Percentiles rank a stretch among this genome's conserved stretches.
phyloP scores from a whole-genome alignment of 2,888 invertebrate species.

The Thysanoteuthis rhombus region DNA sequence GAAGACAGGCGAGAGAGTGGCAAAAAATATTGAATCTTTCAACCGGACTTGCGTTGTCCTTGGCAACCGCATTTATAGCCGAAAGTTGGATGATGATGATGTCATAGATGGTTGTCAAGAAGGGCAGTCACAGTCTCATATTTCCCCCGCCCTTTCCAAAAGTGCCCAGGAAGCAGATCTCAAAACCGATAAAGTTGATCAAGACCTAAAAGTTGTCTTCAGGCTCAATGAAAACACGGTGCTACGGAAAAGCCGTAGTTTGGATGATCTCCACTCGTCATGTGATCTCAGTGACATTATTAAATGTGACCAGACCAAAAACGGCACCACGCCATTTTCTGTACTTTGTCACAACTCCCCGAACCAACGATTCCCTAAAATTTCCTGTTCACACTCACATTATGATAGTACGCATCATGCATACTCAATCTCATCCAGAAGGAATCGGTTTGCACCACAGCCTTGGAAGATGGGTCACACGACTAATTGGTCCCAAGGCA shows the following conservation, averaged over 20 bases:
- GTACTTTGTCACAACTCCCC: neutral
- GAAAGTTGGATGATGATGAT: neutral
- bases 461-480: neutral
- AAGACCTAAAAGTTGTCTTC: neutral
- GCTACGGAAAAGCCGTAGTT: neutral
- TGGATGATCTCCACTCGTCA: conserved; percentile 18
- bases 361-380: neutral
- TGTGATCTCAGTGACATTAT: neutral
- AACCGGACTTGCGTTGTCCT: conserved; percentile 24
- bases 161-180: neutral
- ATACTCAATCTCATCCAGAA: neutral
- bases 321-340: neutral
- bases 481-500: neutral
- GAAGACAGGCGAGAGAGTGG: neutral
- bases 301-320: conserved; percentile 19
- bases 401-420: neutral
- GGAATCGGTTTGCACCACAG: neutral
- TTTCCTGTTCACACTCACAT: neutral
- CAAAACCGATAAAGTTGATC: neutral
- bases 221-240: neutral
- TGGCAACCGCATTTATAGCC: conserved; percentile 22
- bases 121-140: neutral
- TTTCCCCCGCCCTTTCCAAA: neutral
- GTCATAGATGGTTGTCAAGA: neutral
- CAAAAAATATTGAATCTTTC: neutral